phyloP scores from a whole-genome alignment of 2,797 vertebrate species.

The Muraenolepis orangiensis region DNA sequence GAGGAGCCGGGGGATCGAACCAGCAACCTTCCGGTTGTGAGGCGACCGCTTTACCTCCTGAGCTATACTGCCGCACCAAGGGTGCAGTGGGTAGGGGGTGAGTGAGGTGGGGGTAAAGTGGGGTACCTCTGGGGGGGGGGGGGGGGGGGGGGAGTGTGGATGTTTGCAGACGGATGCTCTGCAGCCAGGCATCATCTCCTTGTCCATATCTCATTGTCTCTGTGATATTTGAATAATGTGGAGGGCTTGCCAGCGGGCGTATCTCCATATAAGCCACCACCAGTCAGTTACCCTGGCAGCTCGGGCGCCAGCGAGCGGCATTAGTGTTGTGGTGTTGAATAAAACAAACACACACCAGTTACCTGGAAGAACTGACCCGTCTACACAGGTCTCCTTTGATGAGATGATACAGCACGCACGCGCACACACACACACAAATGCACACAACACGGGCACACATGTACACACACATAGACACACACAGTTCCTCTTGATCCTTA shows the following conservation, averaged over 20 bases:
- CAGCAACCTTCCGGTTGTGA: too few relatives aligned
- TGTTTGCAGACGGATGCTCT: not conserved
- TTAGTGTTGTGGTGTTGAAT: constrained; percentile 29
- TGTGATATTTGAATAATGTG: constrained; percentile 62
- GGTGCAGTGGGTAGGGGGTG: too few relatives aligned
- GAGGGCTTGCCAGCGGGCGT: constrained; percentile 59
- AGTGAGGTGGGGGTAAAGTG: too few relatives aligned
- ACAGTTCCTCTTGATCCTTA: constrained; percentile 70
- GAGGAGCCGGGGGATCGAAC: too few relatives aligned
- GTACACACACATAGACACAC: constrained; percentile 10
- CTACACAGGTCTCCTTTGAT: constrained; percentile 74
- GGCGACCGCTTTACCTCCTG: too few relatives aligned
- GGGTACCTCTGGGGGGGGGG: too few relatives aligned
- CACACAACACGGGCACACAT: constrained; percentile 42
- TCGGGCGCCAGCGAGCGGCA: constrained; percentile 30
- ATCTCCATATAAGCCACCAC: constrained; percentile 52
- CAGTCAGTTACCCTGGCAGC: constrained; percentile 39
- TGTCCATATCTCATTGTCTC: constrained; percentile 52
- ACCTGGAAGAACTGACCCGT: constrained; percentile 47
- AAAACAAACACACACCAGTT: constrained; percentile 47
- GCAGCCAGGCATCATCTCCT: constrained; percentile 45
- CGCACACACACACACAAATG: constrained; percentile 9
- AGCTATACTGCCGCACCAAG: too few relatives aligned
- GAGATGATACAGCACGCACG: constrained; percentile 57
- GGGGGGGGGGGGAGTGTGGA: not conserved